Percentiles rank a stretch among this genome's conserved stretches.
These are phyloP conservation scores for Columba livia DNA, from an alignment of 2,113 vertebrate species.

Conservation along the genomic window DNA sequence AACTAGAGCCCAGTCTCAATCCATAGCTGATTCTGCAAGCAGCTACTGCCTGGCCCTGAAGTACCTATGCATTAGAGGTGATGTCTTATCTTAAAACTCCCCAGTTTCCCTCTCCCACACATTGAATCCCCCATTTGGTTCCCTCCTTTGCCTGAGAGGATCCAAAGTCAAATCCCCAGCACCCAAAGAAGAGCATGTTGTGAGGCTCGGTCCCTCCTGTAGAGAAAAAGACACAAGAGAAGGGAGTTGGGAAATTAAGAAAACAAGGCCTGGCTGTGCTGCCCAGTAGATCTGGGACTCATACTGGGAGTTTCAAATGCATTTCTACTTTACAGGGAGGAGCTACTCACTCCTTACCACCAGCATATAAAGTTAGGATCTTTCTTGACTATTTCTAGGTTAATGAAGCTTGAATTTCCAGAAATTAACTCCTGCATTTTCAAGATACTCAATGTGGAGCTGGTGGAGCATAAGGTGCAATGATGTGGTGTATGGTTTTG, in stretches of 20 bases:
- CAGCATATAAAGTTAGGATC: neutral
- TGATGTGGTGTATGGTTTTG: neutral
- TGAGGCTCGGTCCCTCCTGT: neutral
- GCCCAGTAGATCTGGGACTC: neutral
- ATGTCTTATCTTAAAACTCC: neutral
- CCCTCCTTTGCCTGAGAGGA: neutral
- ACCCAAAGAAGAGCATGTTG: neutral
- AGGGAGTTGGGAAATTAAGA: neutral
- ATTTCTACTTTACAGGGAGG: neutral
- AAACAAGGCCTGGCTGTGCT: neutral
- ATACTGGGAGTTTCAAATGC: neutral
- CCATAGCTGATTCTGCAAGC: neutral
- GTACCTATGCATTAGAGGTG: neutral
- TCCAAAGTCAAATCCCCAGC: neutral
- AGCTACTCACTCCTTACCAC: neutral
- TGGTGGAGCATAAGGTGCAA: neutral
- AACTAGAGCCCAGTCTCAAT: neutral
- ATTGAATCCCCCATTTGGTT: neutral
- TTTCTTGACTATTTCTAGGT: neutral
- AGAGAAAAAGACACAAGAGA: neutral
- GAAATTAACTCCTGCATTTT: neutral
- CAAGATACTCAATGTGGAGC: neutral
- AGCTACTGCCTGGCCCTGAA: neutral
- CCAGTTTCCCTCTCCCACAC: neutral
- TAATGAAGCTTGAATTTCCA: neutral